A percentile compares a stretch with the other conserved stretches of the same genome.
phyloP scores from a whole-genome alignment of 2,888 invertebrate genomes.

The Chouioia cunea region DNA sequence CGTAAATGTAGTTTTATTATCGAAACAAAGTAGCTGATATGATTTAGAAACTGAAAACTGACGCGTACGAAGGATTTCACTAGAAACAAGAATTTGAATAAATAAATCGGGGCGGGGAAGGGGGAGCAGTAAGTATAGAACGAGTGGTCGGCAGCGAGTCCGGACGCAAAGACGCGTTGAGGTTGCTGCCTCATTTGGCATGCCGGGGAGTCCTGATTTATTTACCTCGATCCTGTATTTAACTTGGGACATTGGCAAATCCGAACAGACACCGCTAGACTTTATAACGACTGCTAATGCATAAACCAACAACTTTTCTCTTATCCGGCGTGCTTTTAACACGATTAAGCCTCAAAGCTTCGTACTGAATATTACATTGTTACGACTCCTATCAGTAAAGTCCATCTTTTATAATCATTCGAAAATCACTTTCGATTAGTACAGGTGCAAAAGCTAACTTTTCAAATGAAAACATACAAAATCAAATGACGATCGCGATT shows the following conservation, averaged over 20 bases:
- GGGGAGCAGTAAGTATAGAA: neutral
- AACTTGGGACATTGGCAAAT: conserved; percentile 29
- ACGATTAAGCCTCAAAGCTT: conserved; percentile 9
- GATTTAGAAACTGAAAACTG: neutral
- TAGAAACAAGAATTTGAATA: conserved; percentile 15
- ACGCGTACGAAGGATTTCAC: conserved; percentile 16
- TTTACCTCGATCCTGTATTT: conserved; percentile 27
- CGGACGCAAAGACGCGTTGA: neutral
- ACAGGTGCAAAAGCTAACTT: too few relatives aligned
- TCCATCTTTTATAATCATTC: neutral
- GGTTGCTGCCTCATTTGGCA: conserved; percentile 17
- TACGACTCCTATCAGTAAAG: neutral
- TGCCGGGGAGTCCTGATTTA: conserved; percentile 28
- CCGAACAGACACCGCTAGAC: conserved; percentile 19
- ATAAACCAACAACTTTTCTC: conserved; percentile 28
- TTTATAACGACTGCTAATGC: conserved; percentile 30
- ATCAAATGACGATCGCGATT: too few relatives aligned
- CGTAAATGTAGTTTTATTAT: too few relatives aligned
- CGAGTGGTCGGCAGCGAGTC: too few relatives aligned
- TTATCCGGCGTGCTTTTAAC: conserved; percentile 17
- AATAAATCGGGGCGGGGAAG: too few relatives aligned
- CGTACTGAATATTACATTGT: neutral
- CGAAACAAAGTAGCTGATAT: too few relatives aligned
- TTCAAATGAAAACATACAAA: too few relatives aligned
- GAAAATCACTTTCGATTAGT: too few relatives aligned